Evolutionary conservation across 1,140 invertebrate species (phyloP), one percentile per base, ranked within the genome.

Genomic region (Zelostemma sp.): DNA sequence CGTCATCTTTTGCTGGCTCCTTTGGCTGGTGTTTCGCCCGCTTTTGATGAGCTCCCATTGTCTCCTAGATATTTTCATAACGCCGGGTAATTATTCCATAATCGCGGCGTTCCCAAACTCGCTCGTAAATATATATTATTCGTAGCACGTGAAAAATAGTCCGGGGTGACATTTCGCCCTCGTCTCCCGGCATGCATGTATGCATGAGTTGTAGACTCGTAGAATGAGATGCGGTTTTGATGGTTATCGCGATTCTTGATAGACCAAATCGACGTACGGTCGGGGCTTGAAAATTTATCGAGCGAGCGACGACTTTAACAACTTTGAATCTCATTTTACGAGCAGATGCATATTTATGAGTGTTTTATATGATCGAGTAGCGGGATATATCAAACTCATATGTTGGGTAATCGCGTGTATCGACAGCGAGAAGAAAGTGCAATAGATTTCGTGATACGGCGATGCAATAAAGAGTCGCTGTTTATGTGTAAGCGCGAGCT

Each of bases 281-380:
- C 41, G 11, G 41, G 41, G 1, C 41, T n/a, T n/a, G 41, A 43
- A 43, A 43, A 43, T 43, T 43, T 43, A 43, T 43, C 16, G 12
- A 43, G 6, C 41, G 41, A 43, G 35, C 35, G 35, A 38, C 35
- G 35, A 38, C 35, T 43, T 43, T 43, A 16, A 17, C 41, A 1
- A 16, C 14, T 15, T 14, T 43, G 41, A 43, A 43, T 43, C 41
- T 43, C 41, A 43, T 43, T 43, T 43, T 43, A 43, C 41, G 41
- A 43, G 41, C 41, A 14, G 14, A 43, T 43, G 41, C 41, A 43
- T 43, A 43, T 43, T 43, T 43, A 43, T 43, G 41, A 43, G 41
- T 43, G 41, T 43, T 43, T 43, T 43, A 43, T 43, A 43, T 17
- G 41, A 43, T 43, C 41, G 41, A 43, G 41, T 43, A 16, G 41